Base-by-base conservation (phyloP, 2,113 vertebrate species). In the Maccullochella peelii region DNA sequence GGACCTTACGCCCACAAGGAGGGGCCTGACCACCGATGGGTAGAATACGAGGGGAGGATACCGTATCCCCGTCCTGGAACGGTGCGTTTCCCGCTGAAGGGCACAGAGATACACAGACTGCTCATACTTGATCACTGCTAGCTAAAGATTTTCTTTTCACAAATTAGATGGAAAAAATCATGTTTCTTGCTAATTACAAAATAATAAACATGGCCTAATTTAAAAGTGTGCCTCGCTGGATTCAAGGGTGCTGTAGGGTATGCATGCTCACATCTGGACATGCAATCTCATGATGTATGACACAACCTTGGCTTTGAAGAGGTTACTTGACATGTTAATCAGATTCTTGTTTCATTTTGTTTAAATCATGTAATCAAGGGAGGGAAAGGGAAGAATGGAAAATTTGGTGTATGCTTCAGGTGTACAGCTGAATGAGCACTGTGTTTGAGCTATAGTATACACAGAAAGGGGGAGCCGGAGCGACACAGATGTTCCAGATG, bases 1-100 rank as follows among this genome's bases (percentile, higher is more conserved):
- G 98, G 98, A 38, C 97, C 98, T 0, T 99, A 98, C 3, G 97
- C 98, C 6, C 98, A 99, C 92, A 99, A 99, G 88, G 98, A 99
- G 86, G 98, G 98, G 25, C 97, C 94, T 0, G 97, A 99, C 86
- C 98, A 99, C 87, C 95, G 96, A 3, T 99, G 98, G 98, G 97
- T 98, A 4, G 98, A 99, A 77, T 99, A 97, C 0, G 98, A 99
- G 69, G 98, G 97, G 1, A 95, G 95, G 61, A 98, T 99, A 86
- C 98, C 98, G 0, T 99, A 99, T 82, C 98, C 98, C 2, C 92
- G 98, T 30, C 98, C 98, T 58, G 98, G 98, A 68, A 99, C 97
- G 18, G 98, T 95, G 52, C 0, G 84, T 89, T 25, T 1, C 23
- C 44, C n/a, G 2, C 47, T 15, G 1, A 76, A 5, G 20, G 30